phyloP scores from a whole-genome alignment of 2,888 invertebrate species.

The Dynastes hyllus region DNA sequence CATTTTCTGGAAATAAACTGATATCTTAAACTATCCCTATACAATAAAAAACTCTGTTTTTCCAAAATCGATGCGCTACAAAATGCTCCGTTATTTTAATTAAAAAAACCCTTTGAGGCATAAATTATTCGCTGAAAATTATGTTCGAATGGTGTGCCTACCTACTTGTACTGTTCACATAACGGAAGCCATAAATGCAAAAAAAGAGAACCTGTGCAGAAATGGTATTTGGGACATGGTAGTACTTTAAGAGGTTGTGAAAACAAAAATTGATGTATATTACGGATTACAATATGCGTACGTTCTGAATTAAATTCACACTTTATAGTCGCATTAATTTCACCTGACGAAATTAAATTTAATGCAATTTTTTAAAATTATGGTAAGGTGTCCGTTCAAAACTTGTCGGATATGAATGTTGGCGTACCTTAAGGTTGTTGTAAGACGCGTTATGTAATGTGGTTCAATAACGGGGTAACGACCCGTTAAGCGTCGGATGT shows the following conservation, averaged over 20 bases:
- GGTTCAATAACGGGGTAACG: no score
- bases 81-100: constrained; percentile 14
- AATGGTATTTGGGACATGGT: constrained; percentile 22
- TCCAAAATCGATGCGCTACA: not conserved
- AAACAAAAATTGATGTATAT: not conserved
- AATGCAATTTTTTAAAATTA: not conserved
- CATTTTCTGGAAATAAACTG: no score
- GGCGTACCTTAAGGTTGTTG: no score
- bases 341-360: constrained; percentile 6
- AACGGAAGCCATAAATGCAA: constrained; percentile 5
- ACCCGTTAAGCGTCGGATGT: no score
- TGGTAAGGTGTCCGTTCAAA: not conserved
- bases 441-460: no score
- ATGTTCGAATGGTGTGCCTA: not conserved
- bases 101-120: not conserved
- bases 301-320: not conserved
- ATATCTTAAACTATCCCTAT: no score
- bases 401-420: no score
- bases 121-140: constrained; percentile 28
- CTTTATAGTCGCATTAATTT: not conserved
- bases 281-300: not conserved
- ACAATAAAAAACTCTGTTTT: not conserved
- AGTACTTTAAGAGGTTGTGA: not conserved
- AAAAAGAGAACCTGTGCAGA: not conserved
- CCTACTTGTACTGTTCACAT: not conserved